Percentiles rank a stretch among this genome's conserved stretches.
These are phyloP conservation scores for Erebia palarica DNA, from an alignment of 2,888 invertebrate species.

Conservation along the genomic window DNA sequence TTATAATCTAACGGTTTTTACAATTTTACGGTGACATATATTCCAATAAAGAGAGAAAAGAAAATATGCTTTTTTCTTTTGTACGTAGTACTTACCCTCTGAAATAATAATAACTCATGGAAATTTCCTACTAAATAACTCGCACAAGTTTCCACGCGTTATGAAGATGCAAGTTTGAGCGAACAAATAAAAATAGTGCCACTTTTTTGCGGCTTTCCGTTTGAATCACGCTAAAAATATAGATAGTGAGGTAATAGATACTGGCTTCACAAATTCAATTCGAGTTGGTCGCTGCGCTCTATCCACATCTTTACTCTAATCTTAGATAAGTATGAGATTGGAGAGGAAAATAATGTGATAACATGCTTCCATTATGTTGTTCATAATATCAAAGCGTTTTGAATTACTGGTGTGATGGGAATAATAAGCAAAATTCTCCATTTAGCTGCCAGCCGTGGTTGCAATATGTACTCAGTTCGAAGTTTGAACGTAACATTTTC, in stretches of 20 bases:
- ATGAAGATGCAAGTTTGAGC: background rate
- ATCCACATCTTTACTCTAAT: background rate
- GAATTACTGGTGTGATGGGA: constrained; percentile 10
- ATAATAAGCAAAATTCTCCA: constrained; percentile 5
- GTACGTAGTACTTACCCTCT: background rate
- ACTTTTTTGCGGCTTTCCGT: background rate
- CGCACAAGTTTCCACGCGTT: constrained; percentile 3
- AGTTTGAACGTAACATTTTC: no score
- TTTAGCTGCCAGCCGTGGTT: background rate
- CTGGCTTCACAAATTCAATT: background rate
- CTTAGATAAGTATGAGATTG: background rate
- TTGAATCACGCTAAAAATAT: background rate
- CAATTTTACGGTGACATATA: no score
- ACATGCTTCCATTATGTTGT: constrained; percentile 1
- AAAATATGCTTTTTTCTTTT: no score
- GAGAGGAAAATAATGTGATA: constrained; percentile 7
- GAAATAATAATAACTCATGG: background rate
- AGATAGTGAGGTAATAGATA: background rate
- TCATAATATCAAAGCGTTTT: constrained; percentile 18
- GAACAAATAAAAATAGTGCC: constrained; percentile 8
- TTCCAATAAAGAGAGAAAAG: no score
- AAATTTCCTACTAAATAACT: background rate
- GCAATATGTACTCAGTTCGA: no score
- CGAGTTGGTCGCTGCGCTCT: background rate
- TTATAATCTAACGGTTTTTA: no score